These are phyloP conservation scores for Bubo blakistoni DNA, from an alignment of 2,113 vertebrate genomes.

Conservation along the genomic window DNA sequence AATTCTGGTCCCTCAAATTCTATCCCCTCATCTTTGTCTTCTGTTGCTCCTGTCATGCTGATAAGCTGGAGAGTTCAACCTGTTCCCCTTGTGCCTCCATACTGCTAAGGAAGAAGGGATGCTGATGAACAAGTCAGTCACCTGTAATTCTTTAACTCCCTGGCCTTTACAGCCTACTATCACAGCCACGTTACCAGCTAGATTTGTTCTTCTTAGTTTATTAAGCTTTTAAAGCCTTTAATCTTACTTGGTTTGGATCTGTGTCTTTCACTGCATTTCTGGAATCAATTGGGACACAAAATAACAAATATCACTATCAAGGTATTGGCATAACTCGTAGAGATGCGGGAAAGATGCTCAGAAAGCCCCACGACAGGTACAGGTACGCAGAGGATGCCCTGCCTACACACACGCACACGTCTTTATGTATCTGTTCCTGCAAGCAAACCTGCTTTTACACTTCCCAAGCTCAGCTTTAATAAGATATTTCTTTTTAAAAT, in stretches of 20 bases:
- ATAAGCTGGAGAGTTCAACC: neutral
- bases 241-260: slow-evolving; percentile 3
- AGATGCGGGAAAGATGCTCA: neutral
- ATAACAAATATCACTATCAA: neutral
- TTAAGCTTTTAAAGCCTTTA: slow-evolving; percentile 35
- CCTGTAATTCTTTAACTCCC: neutral
- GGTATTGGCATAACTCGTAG: rapidly evolving
- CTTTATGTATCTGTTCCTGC: neutral
- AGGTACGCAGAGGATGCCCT: neutral
- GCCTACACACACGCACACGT: neutral
- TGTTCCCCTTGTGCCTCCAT: neutral
- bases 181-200: neutral
- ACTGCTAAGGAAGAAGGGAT: neutral
- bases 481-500: neutral
- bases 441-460: neutral
- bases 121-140: neutral
- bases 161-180: neutral
- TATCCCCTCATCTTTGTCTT: neutral
- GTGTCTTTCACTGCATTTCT: neutral
- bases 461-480: neutral
- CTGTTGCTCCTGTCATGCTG: neutral
- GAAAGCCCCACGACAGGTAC: neutral
- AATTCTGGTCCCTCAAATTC: neutral
- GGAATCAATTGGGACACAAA: neutral
- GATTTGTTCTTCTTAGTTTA: slow-evolving; percentile 18